Conservation (phyloP, 37 sponge, comb jelly and placozoan species). For the Eunapius fragilis region DNA sequence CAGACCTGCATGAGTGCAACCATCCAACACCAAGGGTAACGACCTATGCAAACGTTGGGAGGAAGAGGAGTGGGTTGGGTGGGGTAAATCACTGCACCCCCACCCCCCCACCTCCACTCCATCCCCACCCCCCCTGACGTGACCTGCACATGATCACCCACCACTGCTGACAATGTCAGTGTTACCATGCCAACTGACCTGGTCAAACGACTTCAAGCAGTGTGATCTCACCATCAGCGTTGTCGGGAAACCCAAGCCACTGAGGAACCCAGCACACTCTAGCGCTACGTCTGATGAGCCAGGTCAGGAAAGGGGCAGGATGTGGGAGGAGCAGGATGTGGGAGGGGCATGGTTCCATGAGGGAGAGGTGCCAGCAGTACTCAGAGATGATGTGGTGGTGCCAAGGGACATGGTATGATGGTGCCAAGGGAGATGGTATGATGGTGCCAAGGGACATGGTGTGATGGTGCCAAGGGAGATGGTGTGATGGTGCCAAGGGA, state of each 20-base stretch:
- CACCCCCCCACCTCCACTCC: no score
- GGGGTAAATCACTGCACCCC: no score
- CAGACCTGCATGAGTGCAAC: no score
- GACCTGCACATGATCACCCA: conserved; percentile 1
- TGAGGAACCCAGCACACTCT: conserved; percentile 94
- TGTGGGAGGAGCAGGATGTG: not conserved
- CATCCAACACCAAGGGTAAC: no score
- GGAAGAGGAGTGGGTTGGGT: no score
- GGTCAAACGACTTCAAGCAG: conserved; percentile 83
- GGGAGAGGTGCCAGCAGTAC: not conserved
- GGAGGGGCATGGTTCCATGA: no score
- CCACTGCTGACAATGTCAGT: no score
- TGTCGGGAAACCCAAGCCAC: conserved; percentile 67
- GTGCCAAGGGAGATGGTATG: not conserved
- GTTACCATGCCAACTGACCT: no score
- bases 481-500: not conserved
- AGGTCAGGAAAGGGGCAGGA: not conserved
- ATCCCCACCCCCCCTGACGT: no score
- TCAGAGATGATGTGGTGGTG: not conserved
- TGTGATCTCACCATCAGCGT: conserved; percentile 83
- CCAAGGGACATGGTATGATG: not conserved
- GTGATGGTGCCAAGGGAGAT: not conserved
- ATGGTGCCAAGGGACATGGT: not conserved
- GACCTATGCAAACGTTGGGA: no score
- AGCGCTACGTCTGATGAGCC: conserved; percentile 77